These are phyloP conservation scores for Solenodon paradoxus DNA, from an alignment of 2,113 vertebrate species.

Conservation along the genomic window DNA sequence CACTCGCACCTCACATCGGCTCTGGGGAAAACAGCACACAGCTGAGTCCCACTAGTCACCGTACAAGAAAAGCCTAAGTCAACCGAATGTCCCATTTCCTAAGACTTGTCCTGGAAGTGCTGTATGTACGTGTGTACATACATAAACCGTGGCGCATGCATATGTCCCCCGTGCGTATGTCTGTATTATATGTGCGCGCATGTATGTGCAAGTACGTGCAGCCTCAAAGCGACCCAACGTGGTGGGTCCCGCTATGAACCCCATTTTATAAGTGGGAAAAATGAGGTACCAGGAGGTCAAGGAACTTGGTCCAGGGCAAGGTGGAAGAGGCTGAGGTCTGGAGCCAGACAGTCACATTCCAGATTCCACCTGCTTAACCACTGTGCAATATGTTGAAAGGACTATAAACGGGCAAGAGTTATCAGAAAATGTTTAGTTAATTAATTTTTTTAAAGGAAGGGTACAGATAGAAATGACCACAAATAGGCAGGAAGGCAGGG, in stretches of 20 bases:
- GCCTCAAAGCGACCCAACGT: background rate
- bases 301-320: background rate
- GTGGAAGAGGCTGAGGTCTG: background rate
- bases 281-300: background rate
- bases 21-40: background rate
- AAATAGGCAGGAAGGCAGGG: too few relatives aligned
- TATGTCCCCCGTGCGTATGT: fast-evolving
- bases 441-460: background rate
- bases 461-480: too few relatives aligned
- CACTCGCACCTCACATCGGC: background rate
- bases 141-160: background rate
- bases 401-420: background rate
- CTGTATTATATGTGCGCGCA: fast-evolving
- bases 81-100: background rate
- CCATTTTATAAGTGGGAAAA: background rate
- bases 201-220: fast-evolving
- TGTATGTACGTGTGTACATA: background rate
- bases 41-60: background rate
- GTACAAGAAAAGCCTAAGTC: background rate
- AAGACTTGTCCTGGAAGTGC: background rate
- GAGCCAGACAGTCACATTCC: fast-evolving
- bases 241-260: background rate
- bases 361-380: background rate
- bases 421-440: background rate
- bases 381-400: fast-evolving